Percentiles rank a stretch among this genome's conserved stretches.
These are phyloP conservation scores for Leptocoma aspasia DNA, from an alignment of 2,113 vertebrate genomes.

Conservation along the genomic window DNA sequence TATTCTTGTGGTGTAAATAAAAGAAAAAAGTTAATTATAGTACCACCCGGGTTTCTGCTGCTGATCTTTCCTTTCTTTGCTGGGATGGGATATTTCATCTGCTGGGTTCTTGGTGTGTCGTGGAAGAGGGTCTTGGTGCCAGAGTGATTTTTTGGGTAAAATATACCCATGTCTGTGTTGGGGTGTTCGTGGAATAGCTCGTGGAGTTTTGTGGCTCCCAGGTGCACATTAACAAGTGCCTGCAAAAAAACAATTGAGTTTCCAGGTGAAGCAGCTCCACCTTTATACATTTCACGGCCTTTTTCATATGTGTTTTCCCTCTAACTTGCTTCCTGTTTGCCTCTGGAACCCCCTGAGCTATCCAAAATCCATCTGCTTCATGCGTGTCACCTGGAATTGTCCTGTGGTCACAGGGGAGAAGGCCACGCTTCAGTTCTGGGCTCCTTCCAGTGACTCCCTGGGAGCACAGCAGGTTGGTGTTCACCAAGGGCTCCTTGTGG, in stretches of 20 bases:
- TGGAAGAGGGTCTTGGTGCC: neutral
- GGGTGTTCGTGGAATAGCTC: neutral
- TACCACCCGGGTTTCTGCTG: slow-evolving; percentile 31
- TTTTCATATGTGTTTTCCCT: neutral
- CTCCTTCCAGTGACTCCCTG: neutral
- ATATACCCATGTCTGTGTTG: fast-evolving
- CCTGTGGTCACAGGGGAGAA: neutral
- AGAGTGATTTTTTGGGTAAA: neutral
- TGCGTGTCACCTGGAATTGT: neutral
- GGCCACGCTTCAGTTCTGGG: neutral
- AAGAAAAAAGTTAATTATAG: slow-evolving; percentile 73
- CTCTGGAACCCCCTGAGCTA: neutral
- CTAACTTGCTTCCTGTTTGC: neutral
- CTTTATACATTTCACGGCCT: neutral
- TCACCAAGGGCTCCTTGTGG: fast-evolving
- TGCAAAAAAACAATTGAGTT: neutral
- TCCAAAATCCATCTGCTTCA: neutral
- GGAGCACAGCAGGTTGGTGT: neutral
- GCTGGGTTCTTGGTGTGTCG: fast-evolving
- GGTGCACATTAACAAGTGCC: fast-evolving
- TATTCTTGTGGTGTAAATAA: slow-evolving; percentile 88
- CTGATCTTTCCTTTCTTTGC: neutral
- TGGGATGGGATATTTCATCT: neutral
- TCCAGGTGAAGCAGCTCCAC: neutral
- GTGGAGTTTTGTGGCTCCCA: neutral